A percentile compares a stretch with the other conserved stretches of the same genome.
These are phyloP conservation scores for Orchestes rusci DNA, from an alignment of 2,888 invertebrate genomes.

Conservation along the genomic window DNA sequence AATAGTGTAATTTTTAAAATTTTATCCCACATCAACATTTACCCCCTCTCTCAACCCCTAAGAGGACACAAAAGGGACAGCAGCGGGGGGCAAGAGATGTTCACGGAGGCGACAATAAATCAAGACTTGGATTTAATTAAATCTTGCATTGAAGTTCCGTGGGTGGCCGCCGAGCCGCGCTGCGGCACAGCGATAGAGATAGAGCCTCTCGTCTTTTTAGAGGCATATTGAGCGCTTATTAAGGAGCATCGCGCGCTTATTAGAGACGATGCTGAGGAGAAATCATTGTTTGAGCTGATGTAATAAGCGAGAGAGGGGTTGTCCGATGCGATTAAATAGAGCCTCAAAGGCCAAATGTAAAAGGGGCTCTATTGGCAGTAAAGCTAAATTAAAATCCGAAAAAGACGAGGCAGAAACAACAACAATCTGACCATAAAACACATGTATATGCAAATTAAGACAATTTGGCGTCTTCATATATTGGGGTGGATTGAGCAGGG, in stretches of 20 bases:
- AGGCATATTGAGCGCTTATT: constrained; percentile 23
- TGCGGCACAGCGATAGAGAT: constrained; percentile 37
- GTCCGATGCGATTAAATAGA: too few species aligned
- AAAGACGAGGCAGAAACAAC: constrained; percentile 36
- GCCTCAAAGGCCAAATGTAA: too few species aligned
- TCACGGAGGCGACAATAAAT: constrained; percentile 47
- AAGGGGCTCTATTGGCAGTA: too few species aligned
- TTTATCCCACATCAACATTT: too few species aligned
- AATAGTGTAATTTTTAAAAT: too few species aligned
- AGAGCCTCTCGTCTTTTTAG: constrained; percentile 20
- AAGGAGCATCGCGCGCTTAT: constrained; percentile 12
- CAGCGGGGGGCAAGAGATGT: constrained; percentile 25
- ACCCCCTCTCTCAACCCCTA: too few species aligned
- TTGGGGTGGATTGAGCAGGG: too few species aligned
- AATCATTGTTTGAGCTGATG: too few species aligned
- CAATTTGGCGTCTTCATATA: constrained; percentile 40
- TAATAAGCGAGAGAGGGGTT: too few species aligned
- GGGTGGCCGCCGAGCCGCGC: constrained; percentile 46
- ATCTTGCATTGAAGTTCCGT: constrained; percentile 50
- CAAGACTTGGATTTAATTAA: constrained; percentile 51
- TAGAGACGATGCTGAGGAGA: too few species aligned
- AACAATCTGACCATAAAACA: constrained; percentile 41
- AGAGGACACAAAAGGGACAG: constrained; percentile 3
- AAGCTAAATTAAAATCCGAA: constrained; percentile 41
- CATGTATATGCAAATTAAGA: constrained; percentile 43